Evolutionary conservation across 2,113 vertebrate species (phyloP), one percentile per base, ranked within the genome.

Genomic region (Halcyon malimbica): DNA sequence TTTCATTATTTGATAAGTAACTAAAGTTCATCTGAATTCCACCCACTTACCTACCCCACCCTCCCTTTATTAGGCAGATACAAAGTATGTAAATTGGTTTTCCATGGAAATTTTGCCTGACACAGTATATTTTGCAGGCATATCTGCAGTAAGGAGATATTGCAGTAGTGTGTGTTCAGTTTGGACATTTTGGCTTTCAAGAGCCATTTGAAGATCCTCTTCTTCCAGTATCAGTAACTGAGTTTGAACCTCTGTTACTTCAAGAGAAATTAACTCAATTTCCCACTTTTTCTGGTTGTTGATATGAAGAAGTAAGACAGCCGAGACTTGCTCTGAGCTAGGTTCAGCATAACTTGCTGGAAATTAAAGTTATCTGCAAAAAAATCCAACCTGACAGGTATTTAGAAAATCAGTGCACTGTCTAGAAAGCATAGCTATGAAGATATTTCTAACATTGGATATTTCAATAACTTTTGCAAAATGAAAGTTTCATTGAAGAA

Each of bases 31-130:
- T 44, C 21, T 54, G 18, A 54, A 28, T 48, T 56, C 8, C 4
- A 19, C 3, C 13, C 8, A 5, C 12, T 29, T 53, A 24, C 48
- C 24, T 1, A 10, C 3, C 4, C 23, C 16, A 54, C 9, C 4
- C 2, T 4, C 4, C 11, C 21, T 57, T 90, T 41, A 54, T 77
- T 77, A 75, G 33, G 5, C 31, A 87, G 39, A 9, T 62, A 25
- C 6, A 70, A 82, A 69, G 6, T 19, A 37, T 20, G 57, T 2
- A 64, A 53, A 69, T 44, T 60, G 5, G 19, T 88, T 90, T 50
- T 62, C 39, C 17, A n/a, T 35, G 17, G 14, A 13, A 39, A 25
- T 75, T 88, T 85, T 85, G 7, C 37, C 44, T 65, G 28, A 41
- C 25, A n/a, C 5, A 54, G 4, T 5, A 6, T 46, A n/a, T 73